phyloP scores from a whole-genome alignment of 2,113 vertebrate genomes.

The Caretta caretta region DNA sequence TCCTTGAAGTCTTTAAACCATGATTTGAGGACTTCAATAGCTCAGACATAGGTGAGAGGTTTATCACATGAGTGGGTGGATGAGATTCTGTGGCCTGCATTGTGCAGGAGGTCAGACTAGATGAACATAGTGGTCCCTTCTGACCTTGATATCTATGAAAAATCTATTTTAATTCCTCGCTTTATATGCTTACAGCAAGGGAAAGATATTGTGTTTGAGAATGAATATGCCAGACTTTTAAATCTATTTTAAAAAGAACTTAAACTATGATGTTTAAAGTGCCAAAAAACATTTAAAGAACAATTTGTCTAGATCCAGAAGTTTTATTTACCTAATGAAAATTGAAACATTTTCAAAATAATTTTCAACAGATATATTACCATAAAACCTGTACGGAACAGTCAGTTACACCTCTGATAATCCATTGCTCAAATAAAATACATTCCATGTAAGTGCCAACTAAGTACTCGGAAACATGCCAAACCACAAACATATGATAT shows the following conservation, averaged over 20 bases:
- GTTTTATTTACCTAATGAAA: slow-evolving; percentile 28
- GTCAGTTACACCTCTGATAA: slow-evolving; percentile 35
- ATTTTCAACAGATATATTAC: slow-evolving; percentile 11
- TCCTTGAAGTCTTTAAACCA: too few species aligned
- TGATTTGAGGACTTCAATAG: too few species aligned
- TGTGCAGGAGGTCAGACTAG: too few species aligned
- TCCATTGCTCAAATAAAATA: slow-evolving; percentile 26
- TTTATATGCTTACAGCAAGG: not conserved
- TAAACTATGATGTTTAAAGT: not conserved
- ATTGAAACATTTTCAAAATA: slow-evolving; percentile 36
- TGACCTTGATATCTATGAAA: too few species aligned
- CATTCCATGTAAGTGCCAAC: not conserved
- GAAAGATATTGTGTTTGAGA: not conserved
- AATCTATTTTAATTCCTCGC: not conserved
- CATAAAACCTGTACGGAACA: slow-evolving; percentile 11
- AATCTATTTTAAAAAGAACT: slow-evolving; percentile 1
- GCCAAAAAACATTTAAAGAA: not conserved
- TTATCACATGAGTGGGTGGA: too few species aligned
- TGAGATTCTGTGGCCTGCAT: too few species aligned
- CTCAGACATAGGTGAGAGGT: too few species aligned
- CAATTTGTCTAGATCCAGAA: not conserved
- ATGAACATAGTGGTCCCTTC: too few species aligned
- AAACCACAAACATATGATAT: slow-evolving; percentile 28
- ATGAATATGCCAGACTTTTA: not conserved
- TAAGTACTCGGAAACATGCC: slow-evolving; percentile 13